Evolutionary conservation across 2,888 invertebrate species (phyloP), one percentile per base, ranked within the genome.

Genomic region (Temnothorax rugatulus): DNA sequence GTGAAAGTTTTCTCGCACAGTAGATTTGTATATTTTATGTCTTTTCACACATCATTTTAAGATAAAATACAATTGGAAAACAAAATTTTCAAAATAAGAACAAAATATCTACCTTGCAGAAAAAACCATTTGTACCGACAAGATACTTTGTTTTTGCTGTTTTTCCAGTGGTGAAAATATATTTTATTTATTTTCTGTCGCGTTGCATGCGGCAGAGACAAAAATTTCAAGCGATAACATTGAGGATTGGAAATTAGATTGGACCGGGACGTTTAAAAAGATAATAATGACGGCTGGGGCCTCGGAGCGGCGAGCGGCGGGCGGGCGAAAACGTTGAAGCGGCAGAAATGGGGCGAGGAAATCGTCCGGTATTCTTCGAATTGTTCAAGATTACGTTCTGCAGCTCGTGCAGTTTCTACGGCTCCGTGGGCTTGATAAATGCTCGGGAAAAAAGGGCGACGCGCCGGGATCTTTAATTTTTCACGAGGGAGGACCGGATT

Each of bases 331-430:
- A 86, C 73, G 85, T 64, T 83, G 86, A 85, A 71, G 84, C 84
- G 85, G 87, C 84, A 87, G 85, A 88, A 88, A 86, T 77, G 68
- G 84, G 61, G 81, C 74, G 87, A 77, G 73, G 81, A 85, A 90
- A 86, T 88, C 88, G 89, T 88, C 87, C 71, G 91, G 91, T 90
- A 90, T 91, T 90, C 92, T 92, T 92, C 89, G 91, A 92, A 92
- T 91, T 91, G 92, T 90, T 92, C 90, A 92, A 93, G 93, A 93
- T 93, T 93, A 93, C 91, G 89, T 93, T 93, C 90, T 92, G 93
- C 92, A 91, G 91, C 87, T 87, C 91, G 84, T 90, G 92, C 91
- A 93, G 90, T 92, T 93, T 92, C 90, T 88, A 86, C 90, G 75
- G 87, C 87, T 85, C 87, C 84, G 86, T 87, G 85, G 91, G 83